Percentiles rank a stretch among this genome's conserved stretches.
These are phyloP conservation scores for Xylota segnis DNA, from an alignment of 2,888 invertebrate genomes.

Conservation along the genomic window DNA sequence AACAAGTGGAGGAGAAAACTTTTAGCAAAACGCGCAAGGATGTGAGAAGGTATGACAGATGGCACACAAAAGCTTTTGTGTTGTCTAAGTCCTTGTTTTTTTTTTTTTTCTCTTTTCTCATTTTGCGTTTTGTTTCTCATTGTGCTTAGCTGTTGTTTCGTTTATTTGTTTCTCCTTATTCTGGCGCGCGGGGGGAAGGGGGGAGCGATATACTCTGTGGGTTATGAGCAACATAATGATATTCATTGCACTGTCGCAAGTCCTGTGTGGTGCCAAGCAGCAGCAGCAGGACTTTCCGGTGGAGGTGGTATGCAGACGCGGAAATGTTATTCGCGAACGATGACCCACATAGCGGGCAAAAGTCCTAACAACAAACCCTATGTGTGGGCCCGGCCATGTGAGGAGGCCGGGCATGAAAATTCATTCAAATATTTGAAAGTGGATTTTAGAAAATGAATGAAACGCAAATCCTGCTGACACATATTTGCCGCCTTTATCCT, in stretches of 20 bases:
- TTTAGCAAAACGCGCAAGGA: conserved; percentile 69
- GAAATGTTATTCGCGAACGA: conserved; percentile 73
- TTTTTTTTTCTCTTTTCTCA: conserved; percentile 26
- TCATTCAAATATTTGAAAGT: conserved; percentile 75
- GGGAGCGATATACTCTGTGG: neutral
- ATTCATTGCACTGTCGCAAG: conserved; percentile 52
- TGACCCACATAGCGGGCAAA: conserved; percentile 58
- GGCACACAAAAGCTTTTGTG: conserved; percentile 70
- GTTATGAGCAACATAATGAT: conserved; percentile 58
- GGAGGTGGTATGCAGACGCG: conserved; percentile 48
- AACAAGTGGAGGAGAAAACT: conserved; percentile 52
- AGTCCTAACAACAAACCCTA: neutral
- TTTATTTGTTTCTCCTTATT: conserved; percentile 21
- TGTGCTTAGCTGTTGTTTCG: conserved; percentile 54
- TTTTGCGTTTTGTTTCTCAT: conserved; percentile 46
- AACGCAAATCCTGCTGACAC: conserved; percentile 69
- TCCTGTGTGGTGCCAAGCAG: neutral
- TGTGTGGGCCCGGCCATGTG: conserved; percentile 32
- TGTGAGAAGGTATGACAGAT: conserved; percentile 72
- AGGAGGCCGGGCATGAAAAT: conserved; percentile 49
- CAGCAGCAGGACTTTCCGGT: conserved; percentile 46
- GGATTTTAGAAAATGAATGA: conserved; percentile 71
- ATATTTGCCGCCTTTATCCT: conserved; percentile 56
- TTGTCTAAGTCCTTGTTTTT: conserved; percentile 53
- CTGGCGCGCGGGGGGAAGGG: neutral